Evolutionary conservation across 2,888 invertebrate genomes (phyloP).

Genomic region (Drosophila paranaensis): DNA sequence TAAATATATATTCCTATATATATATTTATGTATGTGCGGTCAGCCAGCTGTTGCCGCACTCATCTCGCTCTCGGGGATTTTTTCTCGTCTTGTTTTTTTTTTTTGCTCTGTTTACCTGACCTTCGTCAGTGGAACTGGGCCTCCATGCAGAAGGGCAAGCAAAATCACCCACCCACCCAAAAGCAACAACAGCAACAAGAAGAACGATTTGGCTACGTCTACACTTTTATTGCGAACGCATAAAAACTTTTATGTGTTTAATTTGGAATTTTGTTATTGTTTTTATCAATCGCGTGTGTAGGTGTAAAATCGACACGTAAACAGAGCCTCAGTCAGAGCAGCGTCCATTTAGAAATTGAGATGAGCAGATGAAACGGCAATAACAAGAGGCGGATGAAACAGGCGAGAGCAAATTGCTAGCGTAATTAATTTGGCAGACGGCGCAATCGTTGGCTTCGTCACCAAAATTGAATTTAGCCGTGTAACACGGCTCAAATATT

Average conservation of each 20-base stretch:
- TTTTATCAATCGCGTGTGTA: constrained; percentile 72
- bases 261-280: constrained; percentile 82
- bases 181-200: constrained; percentile 9
- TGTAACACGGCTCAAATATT: constrained; percentile 70
- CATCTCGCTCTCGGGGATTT: constrained; percentile 10
- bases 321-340: constrained; percentile 33
- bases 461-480: constrained; percentile 55
- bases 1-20: constrained; percentile 9
- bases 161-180: constrained; percentile 22
- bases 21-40: constrained; percentile 36
- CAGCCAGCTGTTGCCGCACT: constrained; percentile 61
- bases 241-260: constrained; percentile 81
- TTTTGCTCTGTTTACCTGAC: constrained; percentile 75
- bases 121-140: constrained; percentile 63
- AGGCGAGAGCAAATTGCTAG: constrained; percentile 54
- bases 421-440: constrained; percentile 74
- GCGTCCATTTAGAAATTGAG: constrained; percentile 54
- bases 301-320: constrained; percentile 71
- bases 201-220: constrained; percentile 58
- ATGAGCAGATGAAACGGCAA: constrained; percentile 15
- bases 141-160: constrained; percentile 57
- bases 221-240: constrained; percentile 76
- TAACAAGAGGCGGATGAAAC: constrained; percentile 16
- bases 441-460: constrained; percentile 61
- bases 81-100: constrained; percentile 2